Base-by-base conservation (phyloP, 2,888 invertebrate species). In the Aspidapion aeneum region DNA sequence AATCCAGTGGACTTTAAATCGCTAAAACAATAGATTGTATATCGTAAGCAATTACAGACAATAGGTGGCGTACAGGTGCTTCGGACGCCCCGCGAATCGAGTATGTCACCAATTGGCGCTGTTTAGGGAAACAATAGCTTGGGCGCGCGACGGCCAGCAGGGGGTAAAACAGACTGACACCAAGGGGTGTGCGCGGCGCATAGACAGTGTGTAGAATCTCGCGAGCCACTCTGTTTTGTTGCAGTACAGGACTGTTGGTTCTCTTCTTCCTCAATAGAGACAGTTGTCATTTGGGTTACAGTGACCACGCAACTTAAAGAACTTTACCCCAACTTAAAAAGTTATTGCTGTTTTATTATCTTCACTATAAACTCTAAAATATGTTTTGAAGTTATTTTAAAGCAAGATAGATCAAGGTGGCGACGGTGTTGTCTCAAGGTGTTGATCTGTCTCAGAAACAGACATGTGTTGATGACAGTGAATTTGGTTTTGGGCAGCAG, bases 71-170 rank as follows among this genome's bases (percentile, higher is more conserved):
- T 20, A n/a, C 18, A 19, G 56, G 16, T 20, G 57, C 63, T 61
- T 66, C 64, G 66, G 67, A 68, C 65, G 68, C 66, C 68, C 64
- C 63, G 63, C 68, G 70, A 71, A 71, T 74, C 70, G 66, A 66
- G 66, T 69, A 68, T 68, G 67, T 55, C 18, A 9, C 19, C 63
- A 63, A 60, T 61, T 58, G 56, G 64, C 60, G 63, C 57, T 59
- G 60, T 35, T n/a, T 35, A 35, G 60, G 61, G 65, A 66, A 68
- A 68, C 66, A 63, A 66, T 64, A 62, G 63, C 65, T 66, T 61
- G 68, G 66, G 73, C 72, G 72, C 77, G 77, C 78, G 77, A 77
- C 77, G 77, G 76, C 74, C 76, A 76, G 69, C 67, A 70, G 74
- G 74, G 74, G 73, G 73, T 68, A 72, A 75, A 74, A 73, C 73